phyloP scores from a whole-genome alignment of 2,797 vertebrate genomes.

The Chrosomus eos region DNA sequence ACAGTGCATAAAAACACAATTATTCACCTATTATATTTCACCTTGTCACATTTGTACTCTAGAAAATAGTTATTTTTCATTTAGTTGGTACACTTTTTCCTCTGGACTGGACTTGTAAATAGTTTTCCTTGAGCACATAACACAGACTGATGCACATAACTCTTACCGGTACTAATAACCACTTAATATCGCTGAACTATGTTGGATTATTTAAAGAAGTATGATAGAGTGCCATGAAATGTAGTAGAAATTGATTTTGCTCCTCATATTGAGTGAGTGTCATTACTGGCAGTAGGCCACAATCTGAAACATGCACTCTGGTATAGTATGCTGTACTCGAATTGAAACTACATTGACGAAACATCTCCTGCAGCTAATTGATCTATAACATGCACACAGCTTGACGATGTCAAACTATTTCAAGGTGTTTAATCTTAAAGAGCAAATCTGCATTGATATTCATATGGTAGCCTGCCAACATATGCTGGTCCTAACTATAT shows the following conservation, averaged over 20 bases:
- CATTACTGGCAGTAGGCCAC: neutral
- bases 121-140: neutral
- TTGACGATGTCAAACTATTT: conserved; percentile 36
- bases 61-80: neutral
- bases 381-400: conserved; percentile 27
- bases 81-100: neutral
- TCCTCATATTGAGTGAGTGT: conserved; percentile 11
- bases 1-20: conserved; percentile 38
- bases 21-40: conserved; percentile 29
- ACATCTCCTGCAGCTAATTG: conserved; percentile 25
- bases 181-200: conserved; percentile 1
- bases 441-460: conserved; percentile 21
- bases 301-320: neutral
- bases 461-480: neutral
- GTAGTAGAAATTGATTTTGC: conserved; percentile 10
- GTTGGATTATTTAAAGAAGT: neutral
- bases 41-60: conserved; percentile 7
- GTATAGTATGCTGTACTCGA: neutral
- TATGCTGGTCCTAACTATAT: conserved; percentile 8
- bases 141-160: neutral
- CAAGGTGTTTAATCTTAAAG: conserved; percentile 25
- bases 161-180: neutral
- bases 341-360: neutral
- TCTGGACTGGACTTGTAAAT: neutral
- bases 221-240: conserved; percentile 1